Evolutionary conservation across 2,113 vertebrate genomes (phyloP).

Genomic region (Pogona vitticeps): DNA sequence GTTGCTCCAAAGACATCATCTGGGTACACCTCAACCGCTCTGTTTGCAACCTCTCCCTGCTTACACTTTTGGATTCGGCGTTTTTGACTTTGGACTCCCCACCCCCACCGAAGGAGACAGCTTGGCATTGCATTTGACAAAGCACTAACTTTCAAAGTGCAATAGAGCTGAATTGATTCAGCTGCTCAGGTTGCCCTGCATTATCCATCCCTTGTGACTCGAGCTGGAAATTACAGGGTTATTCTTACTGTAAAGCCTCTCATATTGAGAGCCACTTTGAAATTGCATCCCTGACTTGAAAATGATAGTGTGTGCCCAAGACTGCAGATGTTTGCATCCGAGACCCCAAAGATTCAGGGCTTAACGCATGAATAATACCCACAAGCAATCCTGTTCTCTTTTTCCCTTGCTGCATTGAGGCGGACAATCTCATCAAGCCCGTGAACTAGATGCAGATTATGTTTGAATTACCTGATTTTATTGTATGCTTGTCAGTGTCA

Average conservation of each 20-base stretch:
- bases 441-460: not conserved
- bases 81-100: not conserved
- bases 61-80: not conserved
- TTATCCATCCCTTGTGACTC: constrained; percentile 26
- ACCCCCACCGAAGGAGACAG: not conserved
- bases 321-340: not conserved
- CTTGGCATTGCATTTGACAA: constrained; percentile 4
- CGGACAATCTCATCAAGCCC: not conserved
- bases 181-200: not conserved
- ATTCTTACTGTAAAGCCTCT: constrained; percentile 35
- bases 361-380: not conserved
- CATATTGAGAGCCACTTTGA: constrained; percentile 21
- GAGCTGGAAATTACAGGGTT: constrained; percentile 39
- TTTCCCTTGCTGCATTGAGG: not conserved
- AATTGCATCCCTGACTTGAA: constrained; percentile 29
- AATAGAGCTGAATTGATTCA: constrained; percentile 25
- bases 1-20: not conserved
- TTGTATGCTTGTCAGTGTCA: not conserved
- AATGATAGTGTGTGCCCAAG: not conserved
- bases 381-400: not conserved
- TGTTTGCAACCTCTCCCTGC: not conserved
- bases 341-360: not conserved
- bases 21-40: not conserved
- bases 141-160: not conserved
- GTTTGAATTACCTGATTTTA: not conserved